Evolutionary conservation across 2,888 invertebrate species (phyloP).

Genomic region (Drosophila vallismaia): DNA sequence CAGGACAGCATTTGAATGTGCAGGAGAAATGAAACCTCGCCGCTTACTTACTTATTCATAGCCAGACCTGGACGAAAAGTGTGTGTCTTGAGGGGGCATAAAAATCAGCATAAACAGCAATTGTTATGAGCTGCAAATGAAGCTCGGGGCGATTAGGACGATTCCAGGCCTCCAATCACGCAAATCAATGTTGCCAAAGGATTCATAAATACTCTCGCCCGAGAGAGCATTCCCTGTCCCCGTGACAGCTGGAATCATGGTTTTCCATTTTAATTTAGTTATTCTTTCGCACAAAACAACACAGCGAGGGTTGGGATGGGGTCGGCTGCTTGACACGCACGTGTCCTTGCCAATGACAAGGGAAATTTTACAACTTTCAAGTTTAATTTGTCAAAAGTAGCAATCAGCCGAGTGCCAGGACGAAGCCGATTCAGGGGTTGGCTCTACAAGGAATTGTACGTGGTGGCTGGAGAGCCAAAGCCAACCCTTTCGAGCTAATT

Average conservation of each 20-base stretch:
- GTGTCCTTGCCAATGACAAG: conserved; percentile 80
- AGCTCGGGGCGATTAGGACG: conserved; percentile 33
- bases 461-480: conserved; percentile 12
- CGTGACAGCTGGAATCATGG: conserved; percentile 2
- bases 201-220: background rate
- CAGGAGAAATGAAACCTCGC: conserved; percentile 40
- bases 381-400: conserved; percentile 79
- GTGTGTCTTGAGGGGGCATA: conserved; percentile 58
- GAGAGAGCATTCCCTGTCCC: background rate
- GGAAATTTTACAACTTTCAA: conserved; percentile 80
- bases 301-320: conserved; percentile 16
- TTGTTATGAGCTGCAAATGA: conserved; percentile 77
- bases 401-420: conserved; percentile 66
- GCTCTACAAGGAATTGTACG: background rate
- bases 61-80: conserved; percentile 64
- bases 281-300: conserved; percentile 29
- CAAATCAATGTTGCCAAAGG: conserved; percentile 24
- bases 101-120: conserved; percentile 78
- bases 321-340: conserved; percentile 59
- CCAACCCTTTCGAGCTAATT: conserved; percentile 78
- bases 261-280: conserved; percentile 63
- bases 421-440: no score
- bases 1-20: conserved; percentile 49
- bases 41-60: conserved; percentile 77
- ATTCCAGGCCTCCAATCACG: conserved; percentile 18